Evolutionary conservation across 1,140 invertebrate genomes (phyloP), one percentile per base, ranked within the genome.

Genomic region (Aleiodes sp.): DNA sequence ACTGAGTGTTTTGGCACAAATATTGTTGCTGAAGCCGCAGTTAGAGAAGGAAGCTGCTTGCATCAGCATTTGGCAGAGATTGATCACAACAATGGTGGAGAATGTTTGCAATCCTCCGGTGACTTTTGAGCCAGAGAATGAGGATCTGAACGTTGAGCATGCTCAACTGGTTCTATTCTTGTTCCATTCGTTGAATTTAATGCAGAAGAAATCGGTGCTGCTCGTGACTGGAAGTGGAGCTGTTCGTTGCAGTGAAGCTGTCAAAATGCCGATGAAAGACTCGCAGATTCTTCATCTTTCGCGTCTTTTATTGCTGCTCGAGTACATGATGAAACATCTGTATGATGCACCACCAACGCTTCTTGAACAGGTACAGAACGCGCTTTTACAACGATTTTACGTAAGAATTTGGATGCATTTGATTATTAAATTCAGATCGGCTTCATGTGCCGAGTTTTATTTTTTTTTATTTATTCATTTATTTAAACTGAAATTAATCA

Each of bases 151-250:
- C 85, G 95, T 98, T 8, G 97, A 99, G 82, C 97, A 99, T 85
- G 92, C 96, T 0, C 96, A 98, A 80, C 86, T 98, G 8, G 85
- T 99, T 70, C 88, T 99, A 0, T 98, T 98, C 81, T 86, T 98
- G 1, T 98, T 98, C 81, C 96, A 98, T 83, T 95, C 95, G 2
- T 83, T 98, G 26, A 96, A 95, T 76, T 86, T 98, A 26, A 98
- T 98, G 94, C 95, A 98, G 84, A 98, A 98, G 83, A 98, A 98
- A 84, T 93, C 93, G 2, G 94, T 99, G 0, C 85, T 98, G n/a
- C 87, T 98, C 8, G 87, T 93, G 68, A 91, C 92, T 10, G 92
- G 93, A 4, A 90, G 89, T 73, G 90, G 90, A 2, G 89, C 92
- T 14, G 89, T 92, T 52, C 85, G 90, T 69, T 91, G 90, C 73